Percentiles rank a stretch among this genome's conserved stretches.
Conservation (phyloP, 2,888 invertebrate genomes). For the Achlya flavicornis region DNA sequence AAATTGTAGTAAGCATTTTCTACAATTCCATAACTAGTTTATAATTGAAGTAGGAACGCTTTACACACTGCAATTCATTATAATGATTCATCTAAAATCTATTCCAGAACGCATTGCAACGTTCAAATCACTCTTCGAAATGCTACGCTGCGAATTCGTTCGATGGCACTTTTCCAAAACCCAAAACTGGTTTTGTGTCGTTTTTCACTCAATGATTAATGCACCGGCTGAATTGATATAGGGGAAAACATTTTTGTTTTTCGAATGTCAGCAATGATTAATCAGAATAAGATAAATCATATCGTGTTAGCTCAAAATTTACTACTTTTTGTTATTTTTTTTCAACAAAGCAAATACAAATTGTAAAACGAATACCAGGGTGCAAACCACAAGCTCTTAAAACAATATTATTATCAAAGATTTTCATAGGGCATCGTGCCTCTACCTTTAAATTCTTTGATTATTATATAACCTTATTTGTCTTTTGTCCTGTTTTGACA, state of each 20-base stretch:
- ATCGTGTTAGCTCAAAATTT: not conserved
- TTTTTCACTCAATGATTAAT: conserved; percentile 9
- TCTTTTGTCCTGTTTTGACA: too few species aligned
- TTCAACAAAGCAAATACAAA: too few species aligned
- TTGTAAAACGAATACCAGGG: too few species aligned
- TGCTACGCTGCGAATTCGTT: not conserved
- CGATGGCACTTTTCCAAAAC: conserved; percentile 11
- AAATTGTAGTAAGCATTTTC: too few species aligned
- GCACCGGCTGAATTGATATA: not conserved
- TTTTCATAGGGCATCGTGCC: too few species aligned
- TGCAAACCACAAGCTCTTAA: too few species aligned
- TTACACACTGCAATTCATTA: not conserved
- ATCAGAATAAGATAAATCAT: not conserved
- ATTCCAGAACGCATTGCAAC: conserved; percentile 3
- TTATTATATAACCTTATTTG: too few species aligned
- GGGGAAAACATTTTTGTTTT: not conserved
- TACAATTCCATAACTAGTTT: too few species aligned
- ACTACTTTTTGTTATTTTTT: not conserved
- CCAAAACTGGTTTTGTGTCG: conserved; percentile 4
- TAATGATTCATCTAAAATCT: conserved; percentile 1
- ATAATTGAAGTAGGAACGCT: too few species aligned
- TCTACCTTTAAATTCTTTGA: too few species aligned
- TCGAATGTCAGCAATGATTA: not conserved
- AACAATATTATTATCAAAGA: too few species aligned
- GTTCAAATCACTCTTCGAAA: conserved; percentile 10